phyloP scores from a whole-genome alignment of 2,888 invertebrate species.

The Macrosoma leucophasiata region DNA sequence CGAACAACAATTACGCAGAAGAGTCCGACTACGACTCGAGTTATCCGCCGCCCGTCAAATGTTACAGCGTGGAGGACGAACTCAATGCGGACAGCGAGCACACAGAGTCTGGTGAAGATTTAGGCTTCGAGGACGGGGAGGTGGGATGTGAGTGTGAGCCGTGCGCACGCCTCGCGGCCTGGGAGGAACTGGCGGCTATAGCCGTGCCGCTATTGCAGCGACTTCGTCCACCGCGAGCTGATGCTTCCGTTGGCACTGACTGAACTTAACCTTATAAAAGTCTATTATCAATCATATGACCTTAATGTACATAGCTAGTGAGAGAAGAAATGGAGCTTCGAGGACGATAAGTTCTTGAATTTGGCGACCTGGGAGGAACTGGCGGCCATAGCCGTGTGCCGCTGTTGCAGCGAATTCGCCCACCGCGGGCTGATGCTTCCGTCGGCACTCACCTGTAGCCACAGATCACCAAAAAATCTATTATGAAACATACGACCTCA shows the following conservation, averaged over 20 bases:
- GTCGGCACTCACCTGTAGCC: constrained; percentile 58
- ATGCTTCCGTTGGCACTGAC: constrained; percentile 62
- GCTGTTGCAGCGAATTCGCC: constrained; percentile 79
- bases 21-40: constrained; percentile 15
- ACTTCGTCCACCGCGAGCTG: constrained; percentile 60
- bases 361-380: constrained; percentile 83
- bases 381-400: constrained; percentile 84
- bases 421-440: constrained; percentile 51
- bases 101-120: constrained; percentile 39
- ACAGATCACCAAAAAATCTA: too few species aligned
- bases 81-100: too few species aligned
- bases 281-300: too few species aligned
- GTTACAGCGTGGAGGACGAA: constrained; percentile 41
- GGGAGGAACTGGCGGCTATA: constrained; percentile 86
- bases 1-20: constrained; percentile 40
- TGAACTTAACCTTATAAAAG: constrained; percentile 13
- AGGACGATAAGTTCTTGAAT: constrained; percentile 54
- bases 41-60: constrained; percentile 26
- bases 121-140: constrained; percentile 61
- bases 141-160: constrained; percentile 54
- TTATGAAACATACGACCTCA: too few species aligned
- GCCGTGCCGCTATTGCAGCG: constrained; percentile 84
- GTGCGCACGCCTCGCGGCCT: constrained; percentile 63
- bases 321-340: too few species aligned
- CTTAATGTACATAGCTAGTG: too few species aligned